Conservation (phyloP, 2,888 invertebrate species). For the Dysmachus trigonus region DNA sequence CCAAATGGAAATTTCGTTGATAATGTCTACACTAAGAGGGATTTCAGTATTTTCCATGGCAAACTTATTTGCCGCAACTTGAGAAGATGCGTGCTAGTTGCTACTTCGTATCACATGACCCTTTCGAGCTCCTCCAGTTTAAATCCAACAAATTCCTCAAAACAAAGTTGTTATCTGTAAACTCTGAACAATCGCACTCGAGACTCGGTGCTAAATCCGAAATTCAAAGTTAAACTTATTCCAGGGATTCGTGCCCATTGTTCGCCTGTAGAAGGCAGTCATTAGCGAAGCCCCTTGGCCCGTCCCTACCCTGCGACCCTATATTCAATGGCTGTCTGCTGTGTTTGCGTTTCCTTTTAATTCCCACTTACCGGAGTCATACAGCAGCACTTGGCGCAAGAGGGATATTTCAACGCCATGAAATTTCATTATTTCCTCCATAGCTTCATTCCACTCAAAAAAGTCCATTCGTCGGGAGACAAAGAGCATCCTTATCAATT, state of each 20-base stretch:
- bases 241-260: not conserved
- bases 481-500: not conserved
- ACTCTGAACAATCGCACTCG: not conserved
- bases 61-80: not conserved
- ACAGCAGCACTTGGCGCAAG: not conserved
- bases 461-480: not conserved
- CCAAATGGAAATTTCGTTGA: not conserved
- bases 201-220: not conserved
- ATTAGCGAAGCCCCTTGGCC: not conserved
- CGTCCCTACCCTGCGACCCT: too few relatives aligned
- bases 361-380: constrained; percentile 2
- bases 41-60: not conserved
- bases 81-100: not conserved
- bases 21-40: not conserved
- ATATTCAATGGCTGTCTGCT: not conserved
- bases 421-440: not conserved
- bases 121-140: not conserved
- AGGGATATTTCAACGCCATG: not conserved
- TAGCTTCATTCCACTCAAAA: not conserved
- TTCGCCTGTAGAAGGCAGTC: not conserved
- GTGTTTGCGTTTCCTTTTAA: constrained; percentile 20
- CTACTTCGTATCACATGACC: not conserved
- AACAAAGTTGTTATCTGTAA: not conserved
- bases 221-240: not conserved
- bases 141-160: not conserved